phyloP scores from a whole-genome alignment of 92 coral and sea anemone species.

The Actinernus sp. region DNA sequence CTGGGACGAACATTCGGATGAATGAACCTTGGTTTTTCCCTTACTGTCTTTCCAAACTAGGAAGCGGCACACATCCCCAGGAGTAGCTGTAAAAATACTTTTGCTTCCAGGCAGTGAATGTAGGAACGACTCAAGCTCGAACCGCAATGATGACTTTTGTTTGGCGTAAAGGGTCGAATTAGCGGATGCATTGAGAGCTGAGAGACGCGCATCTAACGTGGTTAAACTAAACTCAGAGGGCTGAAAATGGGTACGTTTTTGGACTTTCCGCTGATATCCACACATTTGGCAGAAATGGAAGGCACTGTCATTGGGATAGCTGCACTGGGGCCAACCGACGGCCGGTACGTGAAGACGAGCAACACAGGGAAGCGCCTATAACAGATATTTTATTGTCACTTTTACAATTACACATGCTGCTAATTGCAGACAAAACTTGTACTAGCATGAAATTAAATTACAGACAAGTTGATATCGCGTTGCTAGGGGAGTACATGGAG shows the following conservation, averaged over 20 bases:
- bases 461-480: no score
- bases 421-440: no score
- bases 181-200: constrained; percentile 4
- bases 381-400: no score
- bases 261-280: constrained; percentile 31
- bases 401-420: no score
- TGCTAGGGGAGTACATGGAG: no score
- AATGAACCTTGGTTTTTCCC: constrained; percentile 37
- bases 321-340: constrained; percentile 34
- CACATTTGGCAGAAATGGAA: constrained; percentile 52
- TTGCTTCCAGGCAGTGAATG: constrained; percentile 32
- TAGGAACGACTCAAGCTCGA: constrained; percentile 31
- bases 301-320: constrained; percentile 35
- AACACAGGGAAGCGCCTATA: constrained; percentile 34
- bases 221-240: constrained; percentile 51
- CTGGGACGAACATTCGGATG: not conserved
- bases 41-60: constrained; percentile 40
- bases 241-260: constrained; percentile 19
- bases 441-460: no score
- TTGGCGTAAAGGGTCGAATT: constrained; percentile 10
- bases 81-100: constrained; percentile 39
- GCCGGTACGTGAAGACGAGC: constrained; percentile 49
- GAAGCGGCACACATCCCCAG: constrained; percentile 41
- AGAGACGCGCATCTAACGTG: no score
- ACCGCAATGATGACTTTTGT: constrained; percentile 36